Conservation (phyloP, 1,140 invertebrate species). For the Microplitis mediator region DNA sequence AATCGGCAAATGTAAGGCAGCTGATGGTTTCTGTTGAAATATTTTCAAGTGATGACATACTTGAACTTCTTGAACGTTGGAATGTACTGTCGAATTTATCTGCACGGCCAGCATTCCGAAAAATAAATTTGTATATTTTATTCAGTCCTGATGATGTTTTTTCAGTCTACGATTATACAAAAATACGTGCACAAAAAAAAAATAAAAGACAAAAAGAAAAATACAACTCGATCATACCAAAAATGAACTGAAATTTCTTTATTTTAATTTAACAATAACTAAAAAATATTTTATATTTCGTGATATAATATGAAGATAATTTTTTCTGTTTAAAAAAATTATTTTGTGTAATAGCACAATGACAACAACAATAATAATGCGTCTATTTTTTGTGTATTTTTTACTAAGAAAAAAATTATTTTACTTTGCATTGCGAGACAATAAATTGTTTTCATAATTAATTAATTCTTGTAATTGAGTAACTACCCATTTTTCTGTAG, state of each 20-base stretch:
- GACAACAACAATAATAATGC: no score
- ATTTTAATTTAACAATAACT: no score
- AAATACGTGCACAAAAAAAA: neutral
- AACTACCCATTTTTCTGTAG: no score
- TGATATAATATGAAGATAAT: neutral
- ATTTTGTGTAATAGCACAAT: no score
- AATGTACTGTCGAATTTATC: constrained; percentile 96
- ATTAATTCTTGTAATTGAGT: no score
- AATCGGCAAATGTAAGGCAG: constrained; percentile 94
- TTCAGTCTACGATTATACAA: constrained; percentile 27
- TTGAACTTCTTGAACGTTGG: constrained; percentile 93
- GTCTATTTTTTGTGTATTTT: no score
- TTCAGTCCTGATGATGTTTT: constrained; percentile 17
- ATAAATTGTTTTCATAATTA: no score
- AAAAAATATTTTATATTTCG: no score
- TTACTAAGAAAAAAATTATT: no score
- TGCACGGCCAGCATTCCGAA: constrained; percentile 73
- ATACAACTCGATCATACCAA: constrained; percentile 21
- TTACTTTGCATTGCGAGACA: no score
- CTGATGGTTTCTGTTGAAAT: constrained; percentile 94
- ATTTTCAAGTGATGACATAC: constrained; percentile 96
- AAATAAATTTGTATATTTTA: constrained; percentile 49
- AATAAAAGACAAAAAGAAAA: constrained; percentile 16
- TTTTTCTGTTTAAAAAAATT: no score
- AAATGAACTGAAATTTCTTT: neutral